Conservation (phyloP, 2,888 invertebrate genomes). For the Galerucella nymphaeae region DNA sequence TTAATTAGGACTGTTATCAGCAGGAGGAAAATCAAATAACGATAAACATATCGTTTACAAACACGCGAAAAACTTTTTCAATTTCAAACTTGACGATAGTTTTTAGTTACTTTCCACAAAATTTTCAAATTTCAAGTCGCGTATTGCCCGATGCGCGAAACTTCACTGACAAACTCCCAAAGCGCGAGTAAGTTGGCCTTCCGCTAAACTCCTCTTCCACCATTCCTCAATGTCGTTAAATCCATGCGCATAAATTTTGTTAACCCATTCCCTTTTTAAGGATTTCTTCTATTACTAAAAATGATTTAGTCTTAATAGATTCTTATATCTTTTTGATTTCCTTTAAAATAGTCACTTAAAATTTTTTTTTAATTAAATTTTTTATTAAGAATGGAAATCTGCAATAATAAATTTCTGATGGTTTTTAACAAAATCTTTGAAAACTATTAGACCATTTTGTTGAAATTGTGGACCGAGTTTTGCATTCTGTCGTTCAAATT, state of each 20-base stretch:
- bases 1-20: too few species aligned
- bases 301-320: conserved; percentile 18
- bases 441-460: too few species aligned
- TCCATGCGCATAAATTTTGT: conserved; percentile 41
- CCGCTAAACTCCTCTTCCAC: conserved; percentile 33
- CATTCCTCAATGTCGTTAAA: conserved; percentile 25
- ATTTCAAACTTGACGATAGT: conserved; percentile 8
- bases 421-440: too few species aligned
- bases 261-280: conserved; percentile 23
- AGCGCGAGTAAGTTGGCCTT: conserved; percentile 2
- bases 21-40: too few species aligned
- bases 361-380: too few species aligned
- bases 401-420: too few species aligned
- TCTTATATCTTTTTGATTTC: conserved; percentile 13
- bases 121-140: conserved; percentile 17
- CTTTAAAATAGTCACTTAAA: too few species aligned
- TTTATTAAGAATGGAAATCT: too few species aligned
- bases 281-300: conserved; percentile 23
- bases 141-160: conserved; percentile 20
- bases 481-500: background rate
- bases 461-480: too few species aligned
- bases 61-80: conserved; percentile 23
- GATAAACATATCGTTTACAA: too few species aligned
- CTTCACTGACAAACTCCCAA: conserved; percentile 22
- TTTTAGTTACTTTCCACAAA: background rate